Evolutionary conservation across 2,888 invertebrate genomes (phyloP).

Genomic region (Phania funesta): DNA sequence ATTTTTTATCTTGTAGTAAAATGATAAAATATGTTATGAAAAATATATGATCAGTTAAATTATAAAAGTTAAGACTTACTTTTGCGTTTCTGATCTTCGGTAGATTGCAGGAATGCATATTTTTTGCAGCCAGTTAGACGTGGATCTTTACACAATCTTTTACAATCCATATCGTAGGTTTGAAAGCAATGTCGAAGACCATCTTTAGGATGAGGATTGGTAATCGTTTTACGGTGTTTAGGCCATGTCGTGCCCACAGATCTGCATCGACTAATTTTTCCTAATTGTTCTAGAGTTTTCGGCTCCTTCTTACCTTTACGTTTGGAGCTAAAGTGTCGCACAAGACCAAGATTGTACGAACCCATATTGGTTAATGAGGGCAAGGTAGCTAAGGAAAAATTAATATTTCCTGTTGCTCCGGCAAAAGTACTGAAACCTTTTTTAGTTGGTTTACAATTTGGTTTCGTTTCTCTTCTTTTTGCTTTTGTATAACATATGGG

Average conservation of each 20-base stretch:
- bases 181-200: slow-evolving; percentile 59
- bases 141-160: slow-evolving; percentile 58
- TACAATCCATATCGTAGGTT: slow-evolving; percentile 61
- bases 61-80: not conserved
- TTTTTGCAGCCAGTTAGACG: slow-evolving; percentile 50
- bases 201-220: slow-evolving; percentile 34
- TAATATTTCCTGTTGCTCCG: not conserved
- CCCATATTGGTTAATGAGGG: slow-evolving; percentile 5
- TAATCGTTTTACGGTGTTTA: slow-evolving; percentile 25
- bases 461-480: slow-evolving; percentile 10
- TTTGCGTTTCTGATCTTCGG: slow-evolving; percentile 31
- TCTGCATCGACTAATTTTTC: slow-evolving; percentile 28
- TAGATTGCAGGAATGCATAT: slow-evolving; percentile 48
- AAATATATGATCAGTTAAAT: not conserved
- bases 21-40: not conserved
- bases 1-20: not conserved
- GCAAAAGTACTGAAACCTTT: not conserved
- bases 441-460: slow-evolving; percentile 13
- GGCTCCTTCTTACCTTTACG: slow-evolving; percentile 25
- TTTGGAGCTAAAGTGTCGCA: slow-evolving; percentile 51
- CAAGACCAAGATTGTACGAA: not conserved
- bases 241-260: slow-evolving; percentile 17
- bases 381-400: not conserved
- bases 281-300: slow-evolving; percentile 8
- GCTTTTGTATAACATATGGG: too few relatives aligned